Evolutionary conservation across 2,797 vertebrate genomes (phyloP).

Genomic region (Pyrocephalus nanus): DNA sequence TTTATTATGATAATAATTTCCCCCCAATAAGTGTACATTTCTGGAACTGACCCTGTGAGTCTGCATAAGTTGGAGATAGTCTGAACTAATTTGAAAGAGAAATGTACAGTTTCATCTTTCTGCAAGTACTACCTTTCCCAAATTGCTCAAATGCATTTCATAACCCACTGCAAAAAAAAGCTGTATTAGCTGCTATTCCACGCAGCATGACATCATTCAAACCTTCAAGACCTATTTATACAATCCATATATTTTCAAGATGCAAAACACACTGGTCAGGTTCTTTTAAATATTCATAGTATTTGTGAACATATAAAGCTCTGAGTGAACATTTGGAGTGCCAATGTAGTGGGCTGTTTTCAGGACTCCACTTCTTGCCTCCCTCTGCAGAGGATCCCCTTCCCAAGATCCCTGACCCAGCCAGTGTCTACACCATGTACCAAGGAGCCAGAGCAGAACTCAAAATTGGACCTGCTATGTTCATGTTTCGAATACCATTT

Average conservation of each 20-base stretch:
- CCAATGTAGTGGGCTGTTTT: not conserved
- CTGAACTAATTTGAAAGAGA: not conserved
- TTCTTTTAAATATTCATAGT: not conserved
- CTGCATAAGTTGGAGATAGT: not conserved
- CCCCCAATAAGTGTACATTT: not conserved
- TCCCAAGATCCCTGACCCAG: fast-evolving
- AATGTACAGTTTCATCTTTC: not conserved
- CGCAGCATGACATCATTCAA: not conserved
- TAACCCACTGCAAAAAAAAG: not conserved
- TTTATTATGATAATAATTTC: not conserved
- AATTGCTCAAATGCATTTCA: not conserved
- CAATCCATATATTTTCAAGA: not conserved
- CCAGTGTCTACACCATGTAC: not conserved
- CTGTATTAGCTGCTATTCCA: not conserved
- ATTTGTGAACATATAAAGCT: not conserved
- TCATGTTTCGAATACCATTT: slow-evolving; percentile 29
- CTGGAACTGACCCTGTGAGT: not conserved
- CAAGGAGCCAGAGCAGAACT: not conserved
- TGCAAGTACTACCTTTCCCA: not conserved
- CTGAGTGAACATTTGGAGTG: not conserved
- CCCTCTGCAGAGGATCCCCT: not conserved
- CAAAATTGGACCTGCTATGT: not conserved
- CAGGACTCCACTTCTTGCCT: not conserved
- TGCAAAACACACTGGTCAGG: not conserved
- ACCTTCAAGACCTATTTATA: not conserved